A percentile compares a stretch with the other conserved stretches of the same genome.
phyloP scores from a whole-genome alignment of 1,140 invertebrate species.

The Adoxophyes honmai region DNA sequence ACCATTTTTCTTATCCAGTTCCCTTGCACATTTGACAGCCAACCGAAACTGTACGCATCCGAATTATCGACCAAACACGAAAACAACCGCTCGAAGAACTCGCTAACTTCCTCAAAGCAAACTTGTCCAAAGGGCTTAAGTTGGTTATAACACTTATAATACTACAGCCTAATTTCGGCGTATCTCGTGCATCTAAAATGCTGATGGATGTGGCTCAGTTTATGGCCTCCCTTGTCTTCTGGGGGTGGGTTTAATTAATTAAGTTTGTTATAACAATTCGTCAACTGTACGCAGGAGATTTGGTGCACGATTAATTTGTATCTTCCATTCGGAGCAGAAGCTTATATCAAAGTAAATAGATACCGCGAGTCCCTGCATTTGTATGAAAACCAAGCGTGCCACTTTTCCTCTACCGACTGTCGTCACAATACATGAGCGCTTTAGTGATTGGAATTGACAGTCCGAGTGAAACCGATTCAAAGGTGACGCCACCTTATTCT shows the following conservation, averaged over 20 bases:
- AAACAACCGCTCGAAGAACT: background rate
- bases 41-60: background rate
- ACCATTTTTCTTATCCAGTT: background rate
- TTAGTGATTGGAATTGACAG: too few relatives aligned
- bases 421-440: too few relatives aligned
- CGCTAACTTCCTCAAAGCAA: conserved; percentile 31
- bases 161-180: conserved; percentile 32
- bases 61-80: conserved; percentile 4
- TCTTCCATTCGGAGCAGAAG: too few relatives aligned
- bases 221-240: conserved; percentile 6
- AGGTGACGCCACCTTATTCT: too few relatives aligned
- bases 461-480: too few relatives aligned
- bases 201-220: conserved; percentile 20
- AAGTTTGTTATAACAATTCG: conserved; percentile 14
- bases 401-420: too few relatives aligned
- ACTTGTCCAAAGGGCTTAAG: conserved; percentile 30
- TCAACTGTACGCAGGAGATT: background rate
- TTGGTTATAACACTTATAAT: conserved; percentile 39
- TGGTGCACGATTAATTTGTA: conserved; percentile 18
- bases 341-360: too few relatives aligned
- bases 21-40: background rate
- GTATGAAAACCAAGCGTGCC: too few relatives aligned
- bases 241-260: conserved; percentile 2
- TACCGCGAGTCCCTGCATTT: too few relatives aligned
- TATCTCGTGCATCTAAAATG: conserved; percentile 33